Percentiles rank a stretch among this genome's conserved stretches.
Evolutionary conservation across 2,888 invertebrate genomes (phyloP).

Genomic region (Pristionchus fissidentatus): DNA sequence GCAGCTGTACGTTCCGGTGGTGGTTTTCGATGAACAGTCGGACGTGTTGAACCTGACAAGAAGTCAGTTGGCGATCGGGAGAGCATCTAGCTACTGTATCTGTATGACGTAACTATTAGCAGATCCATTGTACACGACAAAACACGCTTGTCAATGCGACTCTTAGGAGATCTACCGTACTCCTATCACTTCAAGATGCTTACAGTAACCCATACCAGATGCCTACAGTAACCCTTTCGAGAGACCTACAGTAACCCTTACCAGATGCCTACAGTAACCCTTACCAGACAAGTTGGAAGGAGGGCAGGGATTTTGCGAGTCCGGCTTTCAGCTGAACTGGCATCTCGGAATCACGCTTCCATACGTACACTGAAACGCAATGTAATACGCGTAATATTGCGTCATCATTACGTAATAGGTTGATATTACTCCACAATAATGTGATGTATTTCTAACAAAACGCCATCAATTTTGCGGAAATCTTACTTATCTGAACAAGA

Average conservation of each 20-base stretch:
- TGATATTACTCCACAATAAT: too few species aligned
- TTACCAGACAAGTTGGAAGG: conserved; percentile 81
- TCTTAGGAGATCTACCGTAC: too few species aligned
- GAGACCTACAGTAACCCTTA: not conserved
- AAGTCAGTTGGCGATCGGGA: conserved; percentile 80
- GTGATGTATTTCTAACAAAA: too few species aligned
- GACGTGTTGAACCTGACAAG: conserved; percentile 84
- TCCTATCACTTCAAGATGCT: not conserved
- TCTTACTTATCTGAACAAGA: too few species aligned
- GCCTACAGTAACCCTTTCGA: too few species aligned
- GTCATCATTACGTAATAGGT: too few species aligned
- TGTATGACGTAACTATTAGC: too few species aligned
- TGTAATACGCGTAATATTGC: too few species aligned
- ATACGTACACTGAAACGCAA: conserved; percentile 83
- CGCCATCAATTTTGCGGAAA: too few species aligned
- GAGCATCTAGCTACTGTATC: not conserved
- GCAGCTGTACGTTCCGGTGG: conserved; percentile 96
- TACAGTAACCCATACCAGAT: not conserved
- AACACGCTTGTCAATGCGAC: too few species aligned
- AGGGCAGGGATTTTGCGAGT: conserved; percentile 83
- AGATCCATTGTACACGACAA: too few species aligned
- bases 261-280: not conserved
- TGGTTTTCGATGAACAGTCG: conserved; percentile 95
- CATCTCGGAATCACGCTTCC: conserved; percentile 88
- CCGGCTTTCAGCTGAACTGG: conserved; percentile 89